Percentiles rank a stretch among this genome's conserved stretches.
phyloP scores from a whole-genome alignment of 2,797 vertebrate species.

The Tapirus indicus region DNA sequence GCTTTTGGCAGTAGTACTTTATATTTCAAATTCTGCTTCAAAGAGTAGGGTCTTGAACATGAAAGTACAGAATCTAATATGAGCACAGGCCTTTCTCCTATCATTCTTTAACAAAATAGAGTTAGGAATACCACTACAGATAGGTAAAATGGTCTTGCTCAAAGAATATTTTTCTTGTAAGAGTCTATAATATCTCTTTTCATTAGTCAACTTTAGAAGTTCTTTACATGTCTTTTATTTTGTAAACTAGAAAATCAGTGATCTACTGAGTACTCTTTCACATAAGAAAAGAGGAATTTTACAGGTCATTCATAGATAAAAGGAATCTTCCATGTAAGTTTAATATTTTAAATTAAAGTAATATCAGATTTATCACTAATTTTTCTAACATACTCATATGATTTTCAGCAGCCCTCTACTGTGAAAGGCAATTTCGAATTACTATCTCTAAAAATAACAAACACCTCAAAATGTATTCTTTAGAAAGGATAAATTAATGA shows the following conservation, averaged over 20 bases:
- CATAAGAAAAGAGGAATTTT: neutral
- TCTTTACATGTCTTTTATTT: neutral
- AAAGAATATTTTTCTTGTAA: neutral
- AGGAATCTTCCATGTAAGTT: neutral
- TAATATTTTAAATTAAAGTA: slow-evolving; percentile 14
- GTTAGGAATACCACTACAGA: neutral
- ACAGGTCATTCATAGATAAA: neutral
- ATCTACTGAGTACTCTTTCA: neutral
- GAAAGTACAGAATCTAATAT: neutral
- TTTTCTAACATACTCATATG: neutral
- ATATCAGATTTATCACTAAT: neutral
- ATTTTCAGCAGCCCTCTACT: neutral
- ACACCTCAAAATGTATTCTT: neutral
- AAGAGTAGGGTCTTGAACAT: neutral
- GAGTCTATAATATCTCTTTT: neutral
- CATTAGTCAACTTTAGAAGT: neutral
- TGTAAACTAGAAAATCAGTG: neutral
- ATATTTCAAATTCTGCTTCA: neutral
- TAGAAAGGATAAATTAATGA: neutral
- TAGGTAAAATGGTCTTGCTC: neutral
- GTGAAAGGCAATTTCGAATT: neutral
- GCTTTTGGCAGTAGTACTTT: neutral
- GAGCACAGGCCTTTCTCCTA: neutral
- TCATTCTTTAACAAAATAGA: neutral
- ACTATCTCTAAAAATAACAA: neutral